These are phyloP conservation scores for Trichonephila clavata DNA, from an alignment of 1,140 invertebrate species.

Conservation along the genomic window DNA sequence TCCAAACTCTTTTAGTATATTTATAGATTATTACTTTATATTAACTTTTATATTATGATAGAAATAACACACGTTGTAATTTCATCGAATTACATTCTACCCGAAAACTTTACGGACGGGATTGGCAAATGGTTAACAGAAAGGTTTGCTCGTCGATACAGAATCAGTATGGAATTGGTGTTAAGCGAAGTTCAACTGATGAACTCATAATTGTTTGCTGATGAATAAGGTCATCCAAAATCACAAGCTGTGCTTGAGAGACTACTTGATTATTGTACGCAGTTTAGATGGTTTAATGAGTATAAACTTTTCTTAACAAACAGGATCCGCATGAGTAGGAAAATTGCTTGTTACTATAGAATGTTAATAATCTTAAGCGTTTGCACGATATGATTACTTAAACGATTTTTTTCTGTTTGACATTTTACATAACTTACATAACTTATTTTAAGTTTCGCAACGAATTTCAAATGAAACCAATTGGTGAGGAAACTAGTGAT, in stretches of 20 bases:
- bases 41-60: too few relatives aligned
- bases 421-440: too few relatives aligned
- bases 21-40: too few relatives aligned
- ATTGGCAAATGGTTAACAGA: too few relatives aligned
- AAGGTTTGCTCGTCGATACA: not conserved
- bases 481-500: too few relatives aligned
- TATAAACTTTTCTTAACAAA: constrained; percentile 14
- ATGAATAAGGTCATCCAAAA: not conserved
- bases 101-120: too few relatives aligned
- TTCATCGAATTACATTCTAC: too few relatives aligned
- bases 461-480: too few relatives aligned
- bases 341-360: not conserved
- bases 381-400: not conserved
- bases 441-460: too few relatives aligned
- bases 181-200: not conserved
- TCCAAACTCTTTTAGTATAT: too few relatives aligned
- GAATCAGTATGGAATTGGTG: not conserved
- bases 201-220: not conserved
- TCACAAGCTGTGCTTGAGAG: not conserved
- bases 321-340: not conserved
- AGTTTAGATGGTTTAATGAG: not conserved
- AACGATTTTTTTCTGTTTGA: too few relatives aligned
- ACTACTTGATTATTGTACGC: constrained; percentile 1
- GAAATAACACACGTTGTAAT: too few relatives aligned
- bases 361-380: not conserved